Base-by-base conservation (phyloP, 1,140 invertebrate genomes). In the Drosophila suzukii region DNA sequence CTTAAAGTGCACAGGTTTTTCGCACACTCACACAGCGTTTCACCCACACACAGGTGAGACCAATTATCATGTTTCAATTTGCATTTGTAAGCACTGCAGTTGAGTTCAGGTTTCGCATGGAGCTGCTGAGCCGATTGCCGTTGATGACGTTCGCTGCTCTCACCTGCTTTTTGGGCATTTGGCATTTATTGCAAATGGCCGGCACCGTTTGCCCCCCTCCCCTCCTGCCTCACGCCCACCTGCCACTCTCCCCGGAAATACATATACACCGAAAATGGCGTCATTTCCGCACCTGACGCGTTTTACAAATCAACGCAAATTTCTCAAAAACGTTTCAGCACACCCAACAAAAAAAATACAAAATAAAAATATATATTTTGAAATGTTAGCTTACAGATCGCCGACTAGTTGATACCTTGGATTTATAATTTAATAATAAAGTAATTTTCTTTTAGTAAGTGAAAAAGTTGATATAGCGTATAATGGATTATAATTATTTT, bases 11-110 rank as follows among this genome's bases (percentile, higher is more conserved):
- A 53, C 3, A 36, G 32, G 34, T 51, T 51, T 51, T 53, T 39
- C 36, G 6, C 39, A 34, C 17, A 67, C 41, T n/a, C 39, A 20
- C 38, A 50, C 38, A 43, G 11, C 27, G 11, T 47, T 24, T 46
- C 32, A 34, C 12, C 61, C 53, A 20, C 47, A 58, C 46, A 50
- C 51, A 58, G 44, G 44, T 66, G 61, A 79, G 74, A 78, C 68
- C 80, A 82, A 82, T 82, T 82, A 82, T 82, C 80, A 75, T 81
- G 80, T 78, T 82, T 82, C 75, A 82, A 82, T 82, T 82, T 82
- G 79, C 80, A 82, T 82, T 82, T 82, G 59, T 82, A 78, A 82
- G 80, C 75, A 82, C 74, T 81, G 78, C 78, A 59, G 73, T 43
- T 68, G 63, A 49, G 50, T 44, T 51, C 54, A 54, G 60, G 60